Evolutionary conservation across 2,113 vertebrate genomes (phyloP).

Genomic region (Pithys albifrons): DNA sequence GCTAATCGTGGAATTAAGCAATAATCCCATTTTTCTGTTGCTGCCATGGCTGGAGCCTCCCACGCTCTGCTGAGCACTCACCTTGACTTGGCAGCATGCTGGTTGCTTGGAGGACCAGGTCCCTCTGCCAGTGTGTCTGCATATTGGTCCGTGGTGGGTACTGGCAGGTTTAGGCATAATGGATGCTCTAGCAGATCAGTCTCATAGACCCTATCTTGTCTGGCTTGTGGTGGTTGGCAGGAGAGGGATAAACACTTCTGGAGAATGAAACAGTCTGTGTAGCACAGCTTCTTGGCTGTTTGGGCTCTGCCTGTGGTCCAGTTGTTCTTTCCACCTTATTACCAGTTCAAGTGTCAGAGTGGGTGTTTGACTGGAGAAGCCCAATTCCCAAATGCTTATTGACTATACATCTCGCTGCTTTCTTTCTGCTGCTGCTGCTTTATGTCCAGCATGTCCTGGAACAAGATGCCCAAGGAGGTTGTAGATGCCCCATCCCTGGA

Average conservation of each 20-base stretch:
- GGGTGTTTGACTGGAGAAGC: accelerated
- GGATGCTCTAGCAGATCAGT: not conserved
- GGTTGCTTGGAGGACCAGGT: not conserved
- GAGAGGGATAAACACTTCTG: not conserved
- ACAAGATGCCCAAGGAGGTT: not conserved
- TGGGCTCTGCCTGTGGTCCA: accelerated
- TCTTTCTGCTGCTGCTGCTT: not conserved
- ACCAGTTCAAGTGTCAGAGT: not conserved
- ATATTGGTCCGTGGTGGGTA: accelerated
- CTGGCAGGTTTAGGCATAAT: not conserved
- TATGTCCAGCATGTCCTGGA: not conserved
- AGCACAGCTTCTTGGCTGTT: not conserved
- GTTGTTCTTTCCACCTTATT: not conserved
- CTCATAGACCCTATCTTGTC: not conserved
- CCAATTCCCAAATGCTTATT: accelerated
- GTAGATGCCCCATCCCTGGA: not conserved
- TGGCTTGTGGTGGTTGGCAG: not conserved
- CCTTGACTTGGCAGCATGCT: not conserved
- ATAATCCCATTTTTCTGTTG: not conserved
- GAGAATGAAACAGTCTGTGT: not conserved
- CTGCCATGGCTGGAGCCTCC: not conserved
- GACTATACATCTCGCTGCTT: accelerated
- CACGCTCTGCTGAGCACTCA: not conserved
- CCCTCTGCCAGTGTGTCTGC: not conserved
- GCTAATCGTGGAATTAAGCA: not conserved